Evolutionary conservation across 2,888 invertebrate species (phyloP), one percentile per base, ranked within the genome.

Genomic region (Pyrrhosoma nymphula): DNA sequence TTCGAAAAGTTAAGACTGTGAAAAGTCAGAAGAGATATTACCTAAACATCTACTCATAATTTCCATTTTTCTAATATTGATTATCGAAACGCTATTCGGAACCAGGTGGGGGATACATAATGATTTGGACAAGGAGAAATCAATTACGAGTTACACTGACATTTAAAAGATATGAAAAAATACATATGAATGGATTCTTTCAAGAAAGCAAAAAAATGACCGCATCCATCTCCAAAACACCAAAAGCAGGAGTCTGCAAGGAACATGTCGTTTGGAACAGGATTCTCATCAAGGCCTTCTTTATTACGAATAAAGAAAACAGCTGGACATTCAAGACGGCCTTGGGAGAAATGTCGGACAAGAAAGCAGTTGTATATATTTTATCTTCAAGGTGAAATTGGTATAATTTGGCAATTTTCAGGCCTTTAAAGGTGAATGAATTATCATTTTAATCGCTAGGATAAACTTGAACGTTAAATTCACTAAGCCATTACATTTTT

Each of bases 301-400:
- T 35, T 18, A 14, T 35, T 82, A n/a, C 35, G 18, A 69, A 26
- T 35, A 30, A 82, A 82, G 14, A 82, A 82, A 82, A 82, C 35
- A 18, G 0, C 30, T 30, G 35, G 14, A 82, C 35, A 82, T 35
- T 26, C 82, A 35, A 18, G 35, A 35, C 14, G 35, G n/a, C 82
- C 82, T 82, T 16, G 82, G 82, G 16, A 82, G 30, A 82, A 82
- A 82, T 82, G 6, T 30, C 30, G 16, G 16, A 30, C 35, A 35
- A 30, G 30, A 35, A 82, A 82, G 82, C 16, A 35, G 16, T 35
- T 82, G 16, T n/a, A n/a, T 14, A n/a, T 47, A 8, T n/a, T 69
- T 69, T n/a, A 69, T n/a, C 69, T 69, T 82, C 82, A 82, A 82
- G 82, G 35, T 82, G 35, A 82, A 35, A 35, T 35, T 82, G 82